Evolutionary conservation across 2,888 invertebrate species (phyloP), one percentile per base, ranked within the genome.

Genomic region (Taphrorychus bicolor): DNA sequence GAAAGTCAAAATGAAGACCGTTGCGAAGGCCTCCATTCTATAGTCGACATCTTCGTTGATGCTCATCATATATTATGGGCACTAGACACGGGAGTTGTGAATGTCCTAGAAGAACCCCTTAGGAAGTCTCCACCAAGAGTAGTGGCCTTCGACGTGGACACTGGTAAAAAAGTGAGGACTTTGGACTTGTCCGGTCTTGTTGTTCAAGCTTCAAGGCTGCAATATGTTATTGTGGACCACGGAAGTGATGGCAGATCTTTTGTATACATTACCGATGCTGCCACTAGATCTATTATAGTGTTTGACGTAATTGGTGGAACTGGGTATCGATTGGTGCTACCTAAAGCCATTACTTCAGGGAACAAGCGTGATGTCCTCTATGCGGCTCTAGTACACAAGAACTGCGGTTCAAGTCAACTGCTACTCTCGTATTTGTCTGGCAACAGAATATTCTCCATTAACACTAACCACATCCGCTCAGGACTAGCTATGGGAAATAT

Each of bases 1-100:
- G 85, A 85, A 66, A 84, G 87, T 76, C 90, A 91, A 81, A 91
- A 90, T 81, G 89, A 89, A 89, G 89, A 76, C n/a, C n/a, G n/a
- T n/a, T n/a, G n/a, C n/a, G 85, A 85, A 75, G 90, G 89, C 71
- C 82, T 88, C 66, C 91, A 91, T 82, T 91, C 89, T 76, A 91
- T 86, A 60, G 87, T 89, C 71, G 89, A 90, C 81, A 82, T 89
- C 75, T 86, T 85, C 75, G 77, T 88, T 70, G 88, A 89, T 83
- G 83, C 84, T 60, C 72, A 85, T 77, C 85, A 86, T 58, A 82
- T 85, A 18, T 80, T 89, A 1, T 89, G 88, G 88, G 85, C 83
- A 3, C 78, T 88, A 70, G 89, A 89, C 76, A 84, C 83, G 40
- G 89, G 88, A 19, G 82, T 88, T 58, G 85, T 86, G 1, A 85